Evolutionary conservation across 2,113 vertebrate genomes (phyloP), one percentile per base, ranked within the genome.

Genomic region (Cyprinodon brontotheroides): DNA sequence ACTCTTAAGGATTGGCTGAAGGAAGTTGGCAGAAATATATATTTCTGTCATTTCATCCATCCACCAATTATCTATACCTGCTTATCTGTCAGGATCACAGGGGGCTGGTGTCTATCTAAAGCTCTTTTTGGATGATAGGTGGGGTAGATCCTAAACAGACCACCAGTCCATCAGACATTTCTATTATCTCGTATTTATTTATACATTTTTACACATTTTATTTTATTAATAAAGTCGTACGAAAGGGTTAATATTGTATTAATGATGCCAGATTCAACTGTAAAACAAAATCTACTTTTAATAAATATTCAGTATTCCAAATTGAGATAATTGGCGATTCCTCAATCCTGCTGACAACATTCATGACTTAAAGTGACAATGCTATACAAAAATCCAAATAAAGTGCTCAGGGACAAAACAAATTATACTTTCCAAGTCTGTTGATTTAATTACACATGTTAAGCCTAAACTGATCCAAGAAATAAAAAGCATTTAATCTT

Each of bases 401-500:
- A 39, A 78, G 1, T 11, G 40, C 14, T 20, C 37, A 39, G 36
- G 38, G 70, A 65, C 64, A 43, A 17, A 20, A 37, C 9, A 37
- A n/a, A 57, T 20, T 3, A 57, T 20, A 57, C 50, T 57, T 20
- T 11, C 15, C 60, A 38, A 62, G 4, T 4, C 15, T 61, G 1
- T 22, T 53, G 45, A 38, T 50, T 79, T 20, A 43, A 74, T 62
- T 72, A 53, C 36, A 59, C 50, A 65, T 14, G 1, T 68, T 65
- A 15, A 47, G 72, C 72, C 68, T 40, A 67, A 66, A 64, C 12
- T 9, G 15, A 69, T 77, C 22, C 43, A 61, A 63, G 50, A 50
- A 61, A 64, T 50, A 61, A 66, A 59, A 72, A 38, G 15, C 11
- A 64, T 79, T 57, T 65, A 75, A 89, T 86, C 61, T 79, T 59